Evolutionary conservation across 2,888 invertebrate species (phyloP), one percentile per base, ranked within the genome.

Genomic region (Agriopis leucophaearia): DNA sequence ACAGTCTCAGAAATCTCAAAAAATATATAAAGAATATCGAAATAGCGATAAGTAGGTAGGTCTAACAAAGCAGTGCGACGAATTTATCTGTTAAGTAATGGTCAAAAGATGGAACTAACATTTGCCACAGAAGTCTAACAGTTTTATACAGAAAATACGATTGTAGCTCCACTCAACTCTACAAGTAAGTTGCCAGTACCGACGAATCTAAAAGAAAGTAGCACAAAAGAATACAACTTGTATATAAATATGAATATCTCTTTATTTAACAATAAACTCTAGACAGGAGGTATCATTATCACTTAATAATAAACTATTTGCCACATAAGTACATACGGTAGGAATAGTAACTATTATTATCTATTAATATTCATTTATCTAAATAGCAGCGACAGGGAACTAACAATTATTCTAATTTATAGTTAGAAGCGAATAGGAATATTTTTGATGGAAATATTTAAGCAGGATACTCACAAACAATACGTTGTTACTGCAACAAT

Each of bases 201-300:
- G 13, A 27, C 45, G n/a, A 4, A 47, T 15, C 8, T 50, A n/a
- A 50, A 13, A 27, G 8, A 16, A 50, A 27, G 18, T 18, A 35
- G 13, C 13, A 50, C 13, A 27, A 27, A 79, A 84, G 42, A 56
- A 67, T 38, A 67, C 84, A 76, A 80, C 77, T 50, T 13, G 70
- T 72, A 78, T 78, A 74, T 87, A 84, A 90, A 91, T 92, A 89
- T 91, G 90, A 90, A 92, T 92, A 89, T 91, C 84, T 91, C 88
- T 92, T 92, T 93, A 92, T 90, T 83, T 88, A 92, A 92, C 92
- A 92, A 89, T 92, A 90, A 88, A 88, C 86, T 91, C 89, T 92
- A 91, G 90, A 92, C 90, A 92, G 89, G 88, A 89, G 88, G 89
- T 91, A 90, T 87, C 88, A 60, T 61, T 87, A 86, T 88, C 84